Evolutionary conservation across 2,113 vertebrate species (phyloP).

Genomic region (Rhynchomys soricoides): DNA sequence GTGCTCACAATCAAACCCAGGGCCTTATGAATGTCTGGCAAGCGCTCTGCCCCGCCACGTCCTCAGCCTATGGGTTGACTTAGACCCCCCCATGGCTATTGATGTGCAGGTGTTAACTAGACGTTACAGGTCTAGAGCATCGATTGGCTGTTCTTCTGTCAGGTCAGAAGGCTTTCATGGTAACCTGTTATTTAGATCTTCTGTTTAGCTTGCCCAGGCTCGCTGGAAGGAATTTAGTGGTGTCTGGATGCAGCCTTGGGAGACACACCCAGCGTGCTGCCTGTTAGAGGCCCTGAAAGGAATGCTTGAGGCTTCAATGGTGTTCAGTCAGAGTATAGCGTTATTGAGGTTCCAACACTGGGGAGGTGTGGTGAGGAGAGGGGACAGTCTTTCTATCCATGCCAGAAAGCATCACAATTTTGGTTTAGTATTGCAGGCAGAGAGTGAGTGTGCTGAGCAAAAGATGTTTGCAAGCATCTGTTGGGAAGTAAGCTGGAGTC

Average conservation of each 20-base stretch:
- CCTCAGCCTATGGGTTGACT: neutral
- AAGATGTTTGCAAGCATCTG: neutral
- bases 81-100: neutral
- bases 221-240: constrained; percentile 13
- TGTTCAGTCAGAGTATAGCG: neutral
- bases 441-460: neutral
- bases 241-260: neutral
- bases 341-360: neutral
- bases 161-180: neutral
- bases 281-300: neutral
- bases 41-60: neutral
- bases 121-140: neutral
- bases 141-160: neutral
- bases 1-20: neutral
- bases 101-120: neutral
- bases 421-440: neutral
- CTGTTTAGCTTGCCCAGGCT: constrained; percentile 43
- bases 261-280: neutral
- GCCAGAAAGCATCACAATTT: neutral
- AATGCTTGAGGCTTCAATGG: neutral
- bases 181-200: constrained; percentile 15
- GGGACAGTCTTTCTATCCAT: neutral
- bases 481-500: neutral
- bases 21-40: neutral
- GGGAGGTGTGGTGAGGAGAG: neutral